Evolutionary conservation across 2,888 invertebrate species (phyloP), one percentile per base, ranked within the genome.

Genomic region (Dorcus hopei): DNA sequence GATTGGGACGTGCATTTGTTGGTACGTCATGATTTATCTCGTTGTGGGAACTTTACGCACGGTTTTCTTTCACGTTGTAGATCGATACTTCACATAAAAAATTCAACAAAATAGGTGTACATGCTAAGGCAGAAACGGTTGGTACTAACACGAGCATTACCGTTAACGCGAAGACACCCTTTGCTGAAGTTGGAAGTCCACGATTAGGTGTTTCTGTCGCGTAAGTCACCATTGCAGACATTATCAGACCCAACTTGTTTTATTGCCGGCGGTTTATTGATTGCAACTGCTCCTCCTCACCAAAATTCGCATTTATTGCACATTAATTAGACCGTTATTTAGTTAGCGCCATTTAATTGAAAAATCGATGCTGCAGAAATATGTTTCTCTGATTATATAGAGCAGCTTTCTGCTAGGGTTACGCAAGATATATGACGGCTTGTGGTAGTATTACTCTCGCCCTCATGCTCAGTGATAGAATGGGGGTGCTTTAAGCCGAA

Each of bases 1-100:
- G 78, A 80, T 61, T 80, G 80, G 79, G 78, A 81, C 63, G 74
- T 81, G 60, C 76, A 74, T 65, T 64, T 76, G 54, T 66, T 75
- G 70, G 79, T 79, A 72, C 57, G 63, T 58, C 26, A 33, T 33
- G 4, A 33, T 33, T 33, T 33, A 33, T 33, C 26, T 33, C 26
- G 26, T 16, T 3, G 41, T 55, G 19, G 19, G 19, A 33, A 33
- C 7, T 33, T 33, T 6, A 33, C 26, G 26, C 26, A 7, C 26
- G 26, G 26, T 33, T 33, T 33, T 33, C 26, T 33, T 33, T 33
- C 38, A 19, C 33, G 56, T 73, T 71, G 38, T 59, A 79, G 78
- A 66, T 76, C 41, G 67, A 73, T 57, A 77, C 79, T 26, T 74
- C 76, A 9, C 72, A 75, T 60, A 64, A 66, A 43, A 58, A 63